Evolutionary conservation across 1,140 invertebrate genomes (phyloP).

Genomic region (Cherax quadricarinatus): DNA sequence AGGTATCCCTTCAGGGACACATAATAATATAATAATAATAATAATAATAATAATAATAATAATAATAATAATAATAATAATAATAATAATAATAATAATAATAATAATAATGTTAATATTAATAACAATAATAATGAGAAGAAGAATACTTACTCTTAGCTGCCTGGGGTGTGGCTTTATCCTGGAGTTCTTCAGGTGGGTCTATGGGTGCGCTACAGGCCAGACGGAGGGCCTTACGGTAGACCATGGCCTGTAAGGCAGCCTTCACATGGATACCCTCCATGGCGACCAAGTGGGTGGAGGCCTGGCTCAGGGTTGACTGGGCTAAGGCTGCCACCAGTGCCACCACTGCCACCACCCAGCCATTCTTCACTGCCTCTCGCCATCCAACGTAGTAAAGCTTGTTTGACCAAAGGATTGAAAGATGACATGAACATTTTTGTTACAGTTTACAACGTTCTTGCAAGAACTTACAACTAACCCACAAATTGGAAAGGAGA

Average conservation of each 20-base stretch:
- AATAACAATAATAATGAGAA: too few species aligned
- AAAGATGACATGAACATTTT: too few species aligned
- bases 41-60: too few species aligned
- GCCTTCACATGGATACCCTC: conserved; percentile 88
- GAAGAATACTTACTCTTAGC: not conserved
- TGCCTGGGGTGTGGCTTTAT: not conserved
- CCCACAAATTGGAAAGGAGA: too few species aligned
- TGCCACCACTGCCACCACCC: conserved; percentile 85
- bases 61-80: too few species aligned
- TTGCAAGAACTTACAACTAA: too few species aligned
- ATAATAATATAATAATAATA: too few species aligned
- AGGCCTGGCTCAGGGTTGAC: conserved; percentile 89
- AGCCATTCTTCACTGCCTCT: conserved; percentile 86
- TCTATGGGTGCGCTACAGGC: not conserved
- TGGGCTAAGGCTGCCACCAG: conserved; percentile 86
- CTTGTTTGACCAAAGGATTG: not conserved
- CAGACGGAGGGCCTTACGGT: conserved; percentile 51
- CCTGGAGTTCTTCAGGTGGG: conserved; percentile 30
- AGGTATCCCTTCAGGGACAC: too few species aligned
- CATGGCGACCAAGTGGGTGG: conserved; percentile 88
- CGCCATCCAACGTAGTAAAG: conserved; percentile 74
- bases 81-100: too few species aligned
- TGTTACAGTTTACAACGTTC: too few species aligned
- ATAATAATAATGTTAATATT: too few species aligned
- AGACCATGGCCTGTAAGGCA: conserved; percentile 81